Base-by-base conservation (phyloP, 2,113 vertebrate species). In the Triplophysa siluroides region DNA sequence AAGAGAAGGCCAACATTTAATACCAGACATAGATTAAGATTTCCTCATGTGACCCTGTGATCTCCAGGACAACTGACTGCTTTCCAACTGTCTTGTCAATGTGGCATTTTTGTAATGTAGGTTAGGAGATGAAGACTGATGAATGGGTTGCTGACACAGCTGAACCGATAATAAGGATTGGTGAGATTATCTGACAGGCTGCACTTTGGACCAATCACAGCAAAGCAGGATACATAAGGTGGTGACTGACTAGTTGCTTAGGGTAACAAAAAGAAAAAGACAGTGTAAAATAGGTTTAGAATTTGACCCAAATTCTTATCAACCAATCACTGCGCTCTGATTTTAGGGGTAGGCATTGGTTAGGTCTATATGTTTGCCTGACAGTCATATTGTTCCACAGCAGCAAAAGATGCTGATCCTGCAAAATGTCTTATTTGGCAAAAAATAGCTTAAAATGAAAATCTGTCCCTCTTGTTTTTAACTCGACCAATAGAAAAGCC, bases 101-200 rank as follows among this genome's bases (percentile, higher is more conserved):
- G 19, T 8, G 47, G n/a, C n/a, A 61, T 41, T 79, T 64, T 72
- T 43, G 41, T 38, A 61, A 64, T 29, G 16, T 6, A 63, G 67
- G 68, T 21, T 58, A 62, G 43, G 13, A 79, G 83, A 86, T 83
- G 89, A 86, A 86, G 83, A 86, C 86, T 79, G 82, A 78, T 78
- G 65, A 73, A 62, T 13, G n/a, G 33, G 85, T 13, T 88, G 90
- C 90, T 92, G 91, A 93, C 81, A 71, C 83, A 71, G 87, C 88
- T 88, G 65, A 85, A 70, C 75, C 66, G 60, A 26, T 68, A 16
- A 75, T 66, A 61, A 80, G 68, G 68, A 89, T 79, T 88, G 85
- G 83, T 84, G 62, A 87, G 91, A 89, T 92, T 90, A 91, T 81
- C 76, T 83, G 85, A 79, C 77, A 78, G 10, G 33, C 73, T 82